Evolutionary conservation across 2,888 invertebrate genomes (phyloP).

Genomic region (Fragum fragum): DNA sequence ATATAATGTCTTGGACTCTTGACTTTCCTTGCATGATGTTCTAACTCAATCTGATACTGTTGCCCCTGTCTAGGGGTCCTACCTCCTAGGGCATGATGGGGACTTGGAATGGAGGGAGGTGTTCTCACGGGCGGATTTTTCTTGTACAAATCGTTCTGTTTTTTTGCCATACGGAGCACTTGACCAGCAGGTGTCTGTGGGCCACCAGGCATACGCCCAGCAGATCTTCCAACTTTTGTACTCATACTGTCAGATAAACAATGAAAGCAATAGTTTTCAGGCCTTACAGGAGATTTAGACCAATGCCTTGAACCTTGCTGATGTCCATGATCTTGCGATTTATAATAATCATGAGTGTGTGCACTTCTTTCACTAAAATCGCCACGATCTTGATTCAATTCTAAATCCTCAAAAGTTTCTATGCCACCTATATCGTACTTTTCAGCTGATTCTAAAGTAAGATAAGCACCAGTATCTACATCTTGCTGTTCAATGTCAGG

Average conservation of each 20-base stretch:
- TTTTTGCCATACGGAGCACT: slow-evolving; percentile 74
- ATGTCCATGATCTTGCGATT: background rate
- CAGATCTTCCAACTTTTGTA: slow-evolving; percentile 76
- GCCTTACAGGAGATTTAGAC: slow-evolving; percentile 67
- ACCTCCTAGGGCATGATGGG: slow-evolving; percentile 63
- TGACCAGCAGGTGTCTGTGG: slow-evolving; percentile 71
- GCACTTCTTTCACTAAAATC: slow-evolving; percentile 9
- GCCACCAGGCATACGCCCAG: slow-evolving; percentile 77
- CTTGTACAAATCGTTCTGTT: slow-evolving; percentile 73
- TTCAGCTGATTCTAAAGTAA: slow-evolving; percentile 23
- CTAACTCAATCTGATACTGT: slow-evolving; percentile 78
- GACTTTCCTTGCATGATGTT: slow-evolving; percentile 80
- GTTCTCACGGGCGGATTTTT: slow-evolving; percentile 77
- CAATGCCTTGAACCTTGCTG: slow-evolving; percentile 38
- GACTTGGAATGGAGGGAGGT: slow-evolving; percentile 83
- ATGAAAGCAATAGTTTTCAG: slow-evolving; percentile 73
- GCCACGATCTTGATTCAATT: background rate
- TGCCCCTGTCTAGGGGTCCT: slow-evolving; percentile 71
- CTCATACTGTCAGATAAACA: slow-evolving; percentile 71
- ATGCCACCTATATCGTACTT: slow-evolving; percentile 4
- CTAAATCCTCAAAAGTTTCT: background rate
- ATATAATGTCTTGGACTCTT: slow-evolving; percentile 81
- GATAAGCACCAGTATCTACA: slow-evolving; percentile 29
- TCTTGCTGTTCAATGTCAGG: slow-evolving; percentile 61
- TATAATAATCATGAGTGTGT: background rate